Conservation (phyloP, 1,140 invertebrate genomes). For the Thaumetopoea pityocampa region DNA sequence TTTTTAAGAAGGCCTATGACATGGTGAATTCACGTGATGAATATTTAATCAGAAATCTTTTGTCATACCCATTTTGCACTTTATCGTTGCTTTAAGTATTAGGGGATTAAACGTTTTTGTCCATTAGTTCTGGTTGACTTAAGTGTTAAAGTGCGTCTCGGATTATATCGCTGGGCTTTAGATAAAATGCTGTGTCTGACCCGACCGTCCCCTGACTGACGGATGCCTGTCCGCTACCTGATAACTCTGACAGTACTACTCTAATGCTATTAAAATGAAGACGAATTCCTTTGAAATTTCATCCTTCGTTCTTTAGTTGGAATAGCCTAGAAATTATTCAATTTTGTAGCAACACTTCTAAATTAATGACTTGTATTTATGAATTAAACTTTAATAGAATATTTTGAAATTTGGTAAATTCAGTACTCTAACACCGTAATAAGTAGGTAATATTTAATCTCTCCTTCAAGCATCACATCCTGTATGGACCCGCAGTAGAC, state of each 20-base stretch:
- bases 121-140: slow-evolving; percentile 58
- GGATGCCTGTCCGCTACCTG: slow-evolving; percentile 54
- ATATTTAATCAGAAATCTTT: slow-evolving; percentile 13
- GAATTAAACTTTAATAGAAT: not conserved
- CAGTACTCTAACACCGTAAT: no score
- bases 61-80: slow-evolving; percentile 23
- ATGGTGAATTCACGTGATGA: slow-evolving; percentile 1
- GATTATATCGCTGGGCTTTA: slow-evolving; percentile 54
- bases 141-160: slow-evolving; percentile 69
- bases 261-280: slow-evolving; percentile 27
- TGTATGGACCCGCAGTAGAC: no score
- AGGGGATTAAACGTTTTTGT: slow-evolving; percentile 66
- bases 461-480: no score
- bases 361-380: not conserved
- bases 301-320: not conserved
- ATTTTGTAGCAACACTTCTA: no score
- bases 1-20: not conserved
- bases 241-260: slow-evolving; percentile 29
- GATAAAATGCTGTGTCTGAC: slow-evolving; percentile 53
- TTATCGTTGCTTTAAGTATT: slow-evolving; percentile 46
- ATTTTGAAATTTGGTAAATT: no score
- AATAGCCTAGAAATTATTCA: no score
- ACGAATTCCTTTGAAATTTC: slow-evolving; percentile 18
- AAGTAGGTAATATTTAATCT: no score
- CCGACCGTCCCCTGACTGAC: slow-evolving; percentile 48